A percentile compares a stretch with the other conserved stretches of the same genome.
These are phyloP conservation scores for Sarcophaga bullata DNA, from an alignment of 1,140 invertebrate species.

Conservation along the genomic window DNA sequence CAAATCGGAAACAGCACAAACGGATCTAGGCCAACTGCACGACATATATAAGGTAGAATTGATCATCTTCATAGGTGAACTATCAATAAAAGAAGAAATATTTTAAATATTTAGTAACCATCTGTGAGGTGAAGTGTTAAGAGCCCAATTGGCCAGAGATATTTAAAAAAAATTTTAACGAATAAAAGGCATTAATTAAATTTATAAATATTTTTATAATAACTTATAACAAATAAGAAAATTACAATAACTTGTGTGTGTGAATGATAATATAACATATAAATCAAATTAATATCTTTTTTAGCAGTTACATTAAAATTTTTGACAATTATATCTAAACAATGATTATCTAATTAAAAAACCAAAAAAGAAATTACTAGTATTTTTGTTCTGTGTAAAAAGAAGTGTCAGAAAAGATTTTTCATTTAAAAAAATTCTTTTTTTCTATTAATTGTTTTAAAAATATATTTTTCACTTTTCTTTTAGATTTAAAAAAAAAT, in stretches of 20 bases:
- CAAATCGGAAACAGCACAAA: neutral
- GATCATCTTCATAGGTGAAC: neutral
- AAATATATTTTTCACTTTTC: slow-evolving; percentile 23
- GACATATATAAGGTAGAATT: too few species aligned
- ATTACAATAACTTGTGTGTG: too few species aligned
- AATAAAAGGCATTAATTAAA: neutral
- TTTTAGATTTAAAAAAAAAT: slow-evolving; percentile 16
- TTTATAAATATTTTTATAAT: neutral
- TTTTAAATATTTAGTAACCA: neutral
- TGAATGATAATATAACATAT: too few species aligned
- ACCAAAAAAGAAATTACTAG: neutral
- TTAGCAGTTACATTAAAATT: too few species aligned
- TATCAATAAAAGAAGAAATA: slow-evolving; percentile 1
- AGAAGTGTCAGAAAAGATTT: neutral
- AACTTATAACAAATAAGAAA: too few species aligned
- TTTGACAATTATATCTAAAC: neutral
- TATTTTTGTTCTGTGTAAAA: neutral
- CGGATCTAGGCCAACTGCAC: neutral
- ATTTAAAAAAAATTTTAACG: slow-evolving; percentile 17
- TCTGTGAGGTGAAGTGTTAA: neutral
- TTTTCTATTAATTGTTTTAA: slow-evolving; percentile 21
- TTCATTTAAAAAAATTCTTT: neutral
- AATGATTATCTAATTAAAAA: slow-evolving; percentile 21
- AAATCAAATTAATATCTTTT: too few species aligned
- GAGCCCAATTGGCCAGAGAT: neutral